Evolutionary conservation across 2,888 invertebrate species (phyloP), one percentile per base, ranked within the genome.

Genomic region (Kuschelorhynchus macadamiae): DNA sequence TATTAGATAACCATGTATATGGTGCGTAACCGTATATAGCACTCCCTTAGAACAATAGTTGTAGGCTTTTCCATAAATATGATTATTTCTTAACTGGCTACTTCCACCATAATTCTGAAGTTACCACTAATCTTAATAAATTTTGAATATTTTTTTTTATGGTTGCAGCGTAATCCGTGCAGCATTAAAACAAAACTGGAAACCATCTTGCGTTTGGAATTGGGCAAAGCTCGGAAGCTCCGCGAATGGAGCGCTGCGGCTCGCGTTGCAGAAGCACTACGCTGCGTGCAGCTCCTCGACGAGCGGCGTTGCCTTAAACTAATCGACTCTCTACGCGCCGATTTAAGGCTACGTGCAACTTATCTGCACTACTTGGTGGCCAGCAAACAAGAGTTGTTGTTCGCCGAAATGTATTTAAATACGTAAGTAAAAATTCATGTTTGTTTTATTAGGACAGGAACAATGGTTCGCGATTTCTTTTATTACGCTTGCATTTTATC

Each of bases 321-420:
- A 62, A 87, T 95, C 74, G 86, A 88, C 71, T 90, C 91, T 36
- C 84, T 96, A 72, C 88, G 89, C 75, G 91, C 92, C 49, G 96
- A 96, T 78, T 90, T 93, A 79, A 86, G 90, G 62, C 87, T 89
- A 70, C 86, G 95, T 36, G 88, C 92, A n/a, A 90, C 91, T 41
- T 96, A 95, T 79, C 87, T 93, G 52, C 90, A 92, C 42, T 96
- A 96, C 85, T 86, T 96, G 74, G 89, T 93, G 72, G 87, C 91
- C 73, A 93, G 92, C 78, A 89, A 93, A 30, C 92, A 95, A 80
- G 91, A 92, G 50, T 85, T 96, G 42, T 84, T 96, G n/a, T 87
- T 91, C 42, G 90, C 91, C 9, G 85, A 91, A 68, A 89, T 92
- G 59, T 91, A 91, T 77, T 84, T 94, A 46, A 89, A 91, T 71